phyloP scores from a whole-genome alignment of 1,140 invertebrate species.

The Drosophila melanogaster region DNA sequence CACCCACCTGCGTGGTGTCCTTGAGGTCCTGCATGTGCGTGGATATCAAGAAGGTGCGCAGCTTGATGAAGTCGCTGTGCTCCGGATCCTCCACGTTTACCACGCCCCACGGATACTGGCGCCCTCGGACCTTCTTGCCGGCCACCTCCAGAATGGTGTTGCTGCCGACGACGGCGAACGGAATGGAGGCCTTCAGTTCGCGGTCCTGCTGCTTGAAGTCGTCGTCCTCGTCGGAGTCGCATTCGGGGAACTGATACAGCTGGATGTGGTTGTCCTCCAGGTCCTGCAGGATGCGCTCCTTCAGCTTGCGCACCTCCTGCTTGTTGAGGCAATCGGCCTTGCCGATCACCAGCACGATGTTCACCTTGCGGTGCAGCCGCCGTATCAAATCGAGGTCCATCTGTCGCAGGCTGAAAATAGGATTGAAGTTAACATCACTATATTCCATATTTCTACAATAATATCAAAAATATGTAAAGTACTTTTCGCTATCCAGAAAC shows the following conservation, averaged over 20 bases:
- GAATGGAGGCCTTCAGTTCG: conserved; percentile 95
- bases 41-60: conserved; percentile 98
- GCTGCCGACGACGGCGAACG: conserved; percentile 98
- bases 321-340: conserved; percentile 98
- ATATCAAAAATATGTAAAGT: too few relatives aligned
- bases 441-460: too few relatives aligned
- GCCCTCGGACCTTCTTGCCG: conserved; percentile 94
- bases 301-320: conserved; percentile 94
- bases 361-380: conserved; percentile 96
- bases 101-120: conserved; percentile 99
- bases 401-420: conserved; percentile 91
- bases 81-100: conserved; percentile 99
- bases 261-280: conserved; percentile 93
- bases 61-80: conserved; percentile 98
- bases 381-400: conserved; percentile 98
- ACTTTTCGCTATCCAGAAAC: too few relatives aligned
- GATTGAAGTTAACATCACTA: not conserved
- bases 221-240: conserved; percentile 96
- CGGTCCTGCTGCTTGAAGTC: conserved; percentile 96
- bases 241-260: conserved; percentile 99
- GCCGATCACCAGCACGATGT: conserved; percentile 98
- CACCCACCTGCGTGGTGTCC: conserved; percentile 92
- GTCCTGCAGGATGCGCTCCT: conserved; percentile 92
- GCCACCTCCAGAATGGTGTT: conserved; percentile 96
- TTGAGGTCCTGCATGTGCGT: conserved; percentile 98